Percentiles rank a stretch among this genome's conserved stretches.
These are phyloP conservation scores for Sebastes schlegelii DNA, from an alignment of 2,113 vertebrate genomes.

Conservation along the genomic window DNA sequence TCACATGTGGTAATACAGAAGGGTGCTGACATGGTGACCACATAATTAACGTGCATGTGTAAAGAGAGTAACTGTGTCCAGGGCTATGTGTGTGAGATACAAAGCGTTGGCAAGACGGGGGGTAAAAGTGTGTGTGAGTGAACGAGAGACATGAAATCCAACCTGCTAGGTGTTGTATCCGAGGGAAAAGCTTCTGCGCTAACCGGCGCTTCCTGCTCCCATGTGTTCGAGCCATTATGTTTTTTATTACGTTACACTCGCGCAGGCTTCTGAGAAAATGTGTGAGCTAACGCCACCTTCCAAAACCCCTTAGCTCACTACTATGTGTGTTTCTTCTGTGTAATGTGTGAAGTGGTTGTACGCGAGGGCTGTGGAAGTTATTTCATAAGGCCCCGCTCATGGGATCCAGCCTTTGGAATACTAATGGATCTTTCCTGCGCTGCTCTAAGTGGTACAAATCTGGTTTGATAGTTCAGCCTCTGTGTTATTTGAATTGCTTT, in stretches of 20 bases:
- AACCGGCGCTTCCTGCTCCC: neutral
- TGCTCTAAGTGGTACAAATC: slow-evolving; percentile 71
- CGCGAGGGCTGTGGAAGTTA: slow-evolving; percentile 58
- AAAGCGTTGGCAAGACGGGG: neutral
- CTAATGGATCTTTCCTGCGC: slow-evolving; percentile 63
- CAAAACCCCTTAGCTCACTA: slow-evolving; percentile 27
- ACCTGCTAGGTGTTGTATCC: slow-evolving; percentile 12
- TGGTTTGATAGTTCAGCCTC: slow-evolving; percentile 77
- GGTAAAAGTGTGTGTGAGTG: slow-evolving; percentile 14
- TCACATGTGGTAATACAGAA: slow-evolving; percentile 43
- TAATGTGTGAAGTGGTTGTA: slow-evolving; percentile 64
- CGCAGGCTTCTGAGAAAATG: slow-evolving; percentile 38
- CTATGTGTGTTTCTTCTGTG: slow-evolving; percentile 47
- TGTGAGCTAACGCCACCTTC: slow-evolving; percentile 36
- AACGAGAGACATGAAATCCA: slow-evolving; percentile 13
- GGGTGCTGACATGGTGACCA: slow-evolving; percentile 41
- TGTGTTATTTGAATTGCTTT: slow-evolving; percentile 76
- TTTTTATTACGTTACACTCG: slow-evolving; percentile 43
- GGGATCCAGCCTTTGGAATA: slow-evolving; percentile 72
- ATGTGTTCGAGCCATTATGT: slow-evolving; percentile 40
- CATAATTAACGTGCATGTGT: slow-evolving; percentile 27
- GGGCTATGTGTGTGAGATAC: neutral
- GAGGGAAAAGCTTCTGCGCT: slow-evolving; percentile 18
- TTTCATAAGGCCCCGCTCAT: slow-evolving; percentile 67
- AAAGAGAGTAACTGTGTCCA: slow-evolving; percentile 21